phyloP scores from a whole-genome alignment of 2,888 invertebrate species.

The Podotricha telesiphe region DNA sequence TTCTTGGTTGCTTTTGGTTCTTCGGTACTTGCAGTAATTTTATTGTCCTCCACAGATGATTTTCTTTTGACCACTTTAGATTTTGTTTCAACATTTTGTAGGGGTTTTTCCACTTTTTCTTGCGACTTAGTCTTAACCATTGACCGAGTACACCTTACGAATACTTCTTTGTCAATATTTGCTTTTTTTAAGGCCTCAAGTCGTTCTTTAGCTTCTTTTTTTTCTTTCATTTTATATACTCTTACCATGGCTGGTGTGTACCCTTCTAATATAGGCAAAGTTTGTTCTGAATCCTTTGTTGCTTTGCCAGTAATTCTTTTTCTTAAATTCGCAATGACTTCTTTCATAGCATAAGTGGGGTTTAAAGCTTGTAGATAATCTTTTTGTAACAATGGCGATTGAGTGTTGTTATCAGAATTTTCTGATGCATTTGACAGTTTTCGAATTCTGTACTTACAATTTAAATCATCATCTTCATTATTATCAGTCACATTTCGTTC shows the following conservation, averaged over 20 bases:
- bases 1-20: slow-evolving; percentile 44
- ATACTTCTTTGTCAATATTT: slow-evolving; percentile 49
- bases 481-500: slow-evolving; percentile 61
- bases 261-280: slow-evolving; percentile 57
- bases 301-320: slow-evolving; percentile 74
- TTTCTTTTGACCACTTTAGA: slow-evolving; percentile 31
- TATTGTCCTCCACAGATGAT: not conserved
- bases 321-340: slow-evolving; percentile 85
- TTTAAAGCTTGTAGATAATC: slow-evolving; percentile 79
- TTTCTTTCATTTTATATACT: slow-evolving; percentile 75
- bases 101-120: slow-evolving; percentile 25
- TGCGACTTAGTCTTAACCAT: slow-evolving; percentile 48
- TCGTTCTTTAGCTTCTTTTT: slow-evolving; percentile 71
- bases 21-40: not conserved
- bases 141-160: slow-evolving; percentile 59
- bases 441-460: slow-evolving; percentile 74
- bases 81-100: slow-evolving; percentile 25
- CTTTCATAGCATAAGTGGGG: slow-evolving; percentile 89
- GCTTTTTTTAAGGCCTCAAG: slow-evolving; percentile 58
- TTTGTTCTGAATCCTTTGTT: slow-evolving; percentile 60
- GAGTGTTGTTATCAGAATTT: slow-evolving; percentile 61
- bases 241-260: slow-evolving; percentile 85
- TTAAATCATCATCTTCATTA: slow-evolving; percentile 66
- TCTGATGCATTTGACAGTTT: slow-evolving; percentile 73
- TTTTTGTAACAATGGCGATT: slow-evolving; percentile 68